A percentile compares a stretch with the other conserved stretches of the same genome.
phyloP scores from a whole-genome alignment of 2,797 vertebrate species.

The Megalops cyprinoides region DNA sequence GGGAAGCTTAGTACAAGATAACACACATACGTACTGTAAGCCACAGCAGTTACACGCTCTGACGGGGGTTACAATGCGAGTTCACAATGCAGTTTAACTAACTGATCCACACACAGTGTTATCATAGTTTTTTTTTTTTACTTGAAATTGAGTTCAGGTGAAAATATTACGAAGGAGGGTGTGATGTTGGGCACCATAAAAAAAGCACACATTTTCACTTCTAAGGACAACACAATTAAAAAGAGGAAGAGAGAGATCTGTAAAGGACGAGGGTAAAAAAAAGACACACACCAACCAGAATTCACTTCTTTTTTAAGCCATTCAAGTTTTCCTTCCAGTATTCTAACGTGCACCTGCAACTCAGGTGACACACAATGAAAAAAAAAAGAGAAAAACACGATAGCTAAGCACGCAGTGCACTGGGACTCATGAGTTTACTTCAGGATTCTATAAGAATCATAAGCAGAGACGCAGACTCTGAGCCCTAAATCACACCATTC shows the following conservation, averaged over 20 bases:
- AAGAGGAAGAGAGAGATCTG: neutral
- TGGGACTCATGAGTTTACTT: neutral
- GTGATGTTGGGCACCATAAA: neutral
- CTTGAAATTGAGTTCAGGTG: neutral
- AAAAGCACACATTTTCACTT: neutral
- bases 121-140: neutral
- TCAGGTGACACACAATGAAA: neutral
- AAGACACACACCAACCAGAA: neutral
- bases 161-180: neutral
- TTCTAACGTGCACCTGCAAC: neutral
- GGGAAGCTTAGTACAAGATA: too few species aligned
- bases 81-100: too few species aligned
- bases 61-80: too few species aligned
- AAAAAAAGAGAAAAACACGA: neutral
- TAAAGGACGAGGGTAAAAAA: neutral
- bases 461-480: neutral
- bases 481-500: too few species aligned
- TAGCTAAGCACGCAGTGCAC: neutral
- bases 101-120: too few species aligned
- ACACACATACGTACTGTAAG: too few species aligned
- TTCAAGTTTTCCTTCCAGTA: neutral
- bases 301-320: neutral
- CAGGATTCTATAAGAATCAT: constrained; percentile 60
- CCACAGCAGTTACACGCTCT: too few species aligned
- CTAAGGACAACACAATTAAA: neutral